These are phyloP conservation scores for Blastomussa wellsi DNA, from an alignment of 92 coral and sea anemone species.

Conservation along the genomic window DNA sequence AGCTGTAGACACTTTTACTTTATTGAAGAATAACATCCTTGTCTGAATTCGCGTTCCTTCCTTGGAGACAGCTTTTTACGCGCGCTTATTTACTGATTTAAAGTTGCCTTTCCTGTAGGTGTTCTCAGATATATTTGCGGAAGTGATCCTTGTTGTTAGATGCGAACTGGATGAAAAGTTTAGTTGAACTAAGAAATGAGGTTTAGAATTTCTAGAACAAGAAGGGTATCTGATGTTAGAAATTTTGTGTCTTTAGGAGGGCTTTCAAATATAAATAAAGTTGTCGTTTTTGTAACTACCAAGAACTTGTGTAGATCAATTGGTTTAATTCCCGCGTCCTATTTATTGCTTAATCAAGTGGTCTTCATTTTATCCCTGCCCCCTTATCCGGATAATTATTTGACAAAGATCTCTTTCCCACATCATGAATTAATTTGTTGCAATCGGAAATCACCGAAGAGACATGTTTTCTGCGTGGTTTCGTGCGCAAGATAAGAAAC, in stretches of 20 bases:
- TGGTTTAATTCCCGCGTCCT: neutral
- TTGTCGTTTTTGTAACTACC: neutral
- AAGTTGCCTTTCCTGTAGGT: neutral
- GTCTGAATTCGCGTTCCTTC: too few relatives aligned
- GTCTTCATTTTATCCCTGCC: neutral
- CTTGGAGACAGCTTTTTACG: neutral
- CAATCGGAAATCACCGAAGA: neutral
- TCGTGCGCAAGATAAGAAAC: neutral
- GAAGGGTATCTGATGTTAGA: neutral
- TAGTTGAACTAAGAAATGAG: neutral
- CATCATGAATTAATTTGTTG: neutral
- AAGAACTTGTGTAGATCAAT: neutral
- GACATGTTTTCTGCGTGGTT: constrained; percentile 1
- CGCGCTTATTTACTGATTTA: neutral
- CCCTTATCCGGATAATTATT: constrained; percentile 16
- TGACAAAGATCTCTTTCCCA: neutral
- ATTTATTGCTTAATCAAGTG: neutral
- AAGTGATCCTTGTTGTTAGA: neutral
- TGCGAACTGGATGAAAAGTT: constrained; percentile 1
- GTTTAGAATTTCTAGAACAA: neutral
- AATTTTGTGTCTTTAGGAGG: neutral
- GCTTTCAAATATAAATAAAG: constrained; percentile 8
- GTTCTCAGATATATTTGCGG: neutral
- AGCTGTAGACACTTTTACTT: too few relatives aligned
- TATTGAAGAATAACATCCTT: too few relatives aligned